A percentile compares a stretch with the other conserved stretches of the same genome.
These are phyloP conservation scores for Mizuhopecten yessoensis DNA, from an alignment of 1,140 invertebrate species.

Conservation along the genomic window DNA sequence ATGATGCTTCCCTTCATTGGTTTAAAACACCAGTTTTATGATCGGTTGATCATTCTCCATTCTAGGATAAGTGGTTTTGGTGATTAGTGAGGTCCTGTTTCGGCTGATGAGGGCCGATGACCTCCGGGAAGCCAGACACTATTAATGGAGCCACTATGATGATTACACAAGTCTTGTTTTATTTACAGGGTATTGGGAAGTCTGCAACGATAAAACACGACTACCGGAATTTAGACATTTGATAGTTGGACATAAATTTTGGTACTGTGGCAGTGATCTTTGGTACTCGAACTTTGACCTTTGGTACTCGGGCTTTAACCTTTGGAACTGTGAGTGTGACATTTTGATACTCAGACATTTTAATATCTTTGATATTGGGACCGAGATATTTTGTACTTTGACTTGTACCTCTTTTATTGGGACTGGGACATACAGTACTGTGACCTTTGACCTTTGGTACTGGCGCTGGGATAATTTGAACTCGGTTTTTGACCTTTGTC, in stretches of 20 bases:
- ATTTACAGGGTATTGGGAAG: not conserved
- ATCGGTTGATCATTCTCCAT: not conserved
- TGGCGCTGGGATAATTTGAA: no score
- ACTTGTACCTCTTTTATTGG: no score
- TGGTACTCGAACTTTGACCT: not conserved
- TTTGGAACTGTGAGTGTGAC: not conserved
- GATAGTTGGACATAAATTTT: not conserved
- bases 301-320: not conserved
- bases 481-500: not conserved
- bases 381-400: no score
- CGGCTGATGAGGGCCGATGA: not conserved
- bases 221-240: not conserved
- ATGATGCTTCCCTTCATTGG: not conserved
- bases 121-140: not conserved
- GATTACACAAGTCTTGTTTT: not conserved
- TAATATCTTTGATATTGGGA: no score
- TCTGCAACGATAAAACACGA: not conserved
- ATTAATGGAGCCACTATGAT: not conserved
- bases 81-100: not conserved
- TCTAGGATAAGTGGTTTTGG: not conserved
- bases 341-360: no score
- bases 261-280: no score
- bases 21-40: conserved; percentile 12
- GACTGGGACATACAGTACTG: no score
- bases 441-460: not conserved